Evolutionary conservation across 2,113 vertebrate species (phyloP).

Genomic region (Podilymbus podiceps): DNA sequence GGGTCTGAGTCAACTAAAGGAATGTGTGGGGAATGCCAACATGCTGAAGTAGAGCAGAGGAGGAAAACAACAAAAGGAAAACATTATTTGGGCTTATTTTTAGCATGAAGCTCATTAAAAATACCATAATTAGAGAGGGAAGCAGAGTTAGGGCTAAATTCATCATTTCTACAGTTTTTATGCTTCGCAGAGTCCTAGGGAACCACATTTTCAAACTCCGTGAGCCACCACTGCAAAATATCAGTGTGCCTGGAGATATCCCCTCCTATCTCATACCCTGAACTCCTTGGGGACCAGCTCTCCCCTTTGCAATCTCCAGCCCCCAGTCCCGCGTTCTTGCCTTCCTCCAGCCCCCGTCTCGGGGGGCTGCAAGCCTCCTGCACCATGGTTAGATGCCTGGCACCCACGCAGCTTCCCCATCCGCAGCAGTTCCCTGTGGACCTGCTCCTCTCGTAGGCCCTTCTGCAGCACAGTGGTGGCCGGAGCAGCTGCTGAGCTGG

Average conservation of each 20-base stretch:
- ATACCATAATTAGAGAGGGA: not conserved
- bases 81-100: not conserved
- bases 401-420: accelerated
- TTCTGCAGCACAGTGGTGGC: accelerated
- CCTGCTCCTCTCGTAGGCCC: not conserved
- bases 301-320: not conserved
- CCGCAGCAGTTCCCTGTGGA: not conserved
- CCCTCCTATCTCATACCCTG: not conserved
- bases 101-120: not conserved
- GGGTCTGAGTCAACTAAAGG: constrained; percentile 28
- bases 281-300: not conserved
- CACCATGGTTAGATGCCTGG: accelerated
- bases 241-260: not conserved
- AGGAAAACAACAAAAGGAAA: constrained; percentile 29
- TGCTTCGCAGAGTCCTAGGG: not conserved
- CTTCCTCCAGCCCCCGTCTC: not conserved
- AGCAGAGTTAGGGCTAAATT: not conserved
- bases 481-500: not conserved
- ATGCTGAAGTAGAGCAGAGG: not conserved
- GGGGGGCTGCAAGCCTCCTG: not conserved
- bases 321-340: not conserved
- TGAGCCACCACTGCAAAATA: not conserved
- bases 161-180: not conserved
- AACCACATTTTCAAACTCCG: accelerated
- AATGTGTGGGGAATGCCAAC: constrained; percentile 24